These are phyloP conservation scores for Leptopilina boulardi DNA, from an alignment of 1,140 invertebrate species.

Conservation along the genomic window DNA sequence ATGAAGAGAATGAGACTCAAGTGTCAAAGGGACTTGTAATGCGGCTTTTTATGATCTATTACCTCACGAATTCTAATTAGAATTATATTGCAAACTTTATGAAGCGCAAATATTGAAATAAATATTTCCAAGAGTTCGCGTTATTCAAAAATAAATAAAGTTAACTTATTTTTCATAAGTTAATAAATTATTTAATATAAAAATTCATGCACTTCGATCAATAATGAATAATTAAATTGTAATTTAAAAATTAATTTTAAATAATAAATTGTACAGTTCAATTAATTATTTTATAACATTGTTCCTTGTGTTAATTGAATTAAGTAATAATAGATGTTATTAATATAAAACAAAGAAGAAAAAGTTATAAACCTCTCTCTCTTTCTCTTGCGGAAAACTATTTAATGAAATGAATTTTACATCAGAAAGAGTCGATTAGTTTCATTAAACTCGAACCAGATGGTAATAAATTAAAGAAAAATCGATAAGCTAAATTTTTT, in stretches of 20 bases:
- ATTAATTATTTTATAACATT: too few species aligned
- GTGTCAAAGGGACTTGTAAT: background rate
- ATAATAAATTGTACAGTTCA: too few species aligned
- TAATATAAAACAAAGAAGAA: background rate
- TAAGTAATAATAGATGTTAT: too few species aligned
- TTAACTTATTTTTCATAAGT: too few species aligned
- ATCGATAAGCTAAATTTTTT: constrained; percentile 4
- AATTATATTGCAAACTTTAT: background rate
- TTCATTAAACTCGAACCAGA: constrained; percentile 9
- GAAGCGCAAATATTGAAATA: background rate
- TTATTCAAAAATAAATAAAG: too few species aligned
- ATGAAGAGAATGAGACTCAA: background rate
- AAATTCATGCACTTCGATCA: too few species aligned
- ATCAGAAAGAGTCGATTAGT: constrained; percentile 13
- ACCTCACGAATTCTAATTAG: background rate
- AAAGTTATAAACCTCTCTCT: background rate
- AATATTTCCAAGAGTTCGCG: too few species aligned
- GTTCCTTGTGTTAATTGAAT: too few species aligned
- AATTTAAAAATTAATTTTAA: too few species aligned
- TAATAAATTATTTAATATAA: too few species aligned
- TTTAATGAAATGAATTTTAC: constrained; percentile 18
- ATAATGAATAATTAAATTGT: too few species aligned
- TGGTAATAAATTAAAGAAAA: constrained; percentile 18
- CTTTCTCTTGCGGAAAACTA: background rate
- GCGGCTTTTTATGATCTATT: background rate